These are phyloP conservation scores for Unio pictorum DNA, from an alignment of 2,888 invertebrate species.

Conservation along the genomic window DNA sequence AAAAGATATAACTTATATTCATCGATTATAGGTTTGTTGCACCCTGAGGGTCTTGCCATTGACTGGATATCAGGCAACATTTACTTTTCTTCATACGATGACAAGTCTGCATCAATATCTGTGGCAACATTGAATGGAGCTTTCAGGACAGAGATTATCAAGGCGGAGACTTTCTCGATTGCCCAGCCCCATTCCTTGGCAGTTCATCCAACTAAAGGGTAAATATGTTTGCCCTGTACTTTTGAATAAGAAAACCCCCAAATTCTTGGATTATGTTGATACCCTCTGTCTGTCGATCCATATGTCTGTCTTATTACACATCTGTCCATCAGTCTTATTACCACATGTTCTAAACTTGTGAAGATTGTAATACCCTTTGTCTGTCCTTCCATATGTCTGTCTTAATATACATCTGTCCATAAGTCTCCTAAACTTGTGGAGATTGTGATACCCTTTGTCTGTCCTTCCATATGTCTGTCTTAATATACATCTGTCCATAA, in stretches of 20 bases:
- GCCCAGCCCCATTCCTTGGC: slow-evolving; percentile 76
- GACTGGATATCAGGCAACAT: slow-evolving; percentile 87
- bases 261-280: not conserved
- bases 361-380: no score
- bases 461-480: no score
- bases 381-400: no score
- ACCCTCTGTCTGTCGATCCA: not conserved
- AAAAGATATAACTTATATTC: no score
- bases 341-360: not conserved
- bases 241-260: no score
- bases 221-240: slow-evolving; percentile 12
- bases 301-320: not conserved
- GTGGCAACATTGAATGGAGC: slow-evolving; percentile 83
- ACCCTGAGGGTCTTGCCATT: slow-evolving; percentile 82
- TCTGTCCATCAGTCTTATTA: not conserved
- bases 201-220: slow-evolving; percentile 79
- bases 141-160: slow-evolving; percentile 76
- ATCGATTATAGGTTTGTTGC: slow-evolving; percentile 50
- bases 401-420: no score
- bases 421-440: no score
- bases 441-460: no score
- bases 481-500: no score
- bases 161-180: slow-evolving; percentile 37
- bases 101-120: slow-evolving; percentile 75
- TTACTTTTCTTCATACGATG: slow-evolving; percentile 78